phyloP scores from a whole-genome alignment of 2,797 vertebrate species.

The Enteromius mattozi region DNA sequence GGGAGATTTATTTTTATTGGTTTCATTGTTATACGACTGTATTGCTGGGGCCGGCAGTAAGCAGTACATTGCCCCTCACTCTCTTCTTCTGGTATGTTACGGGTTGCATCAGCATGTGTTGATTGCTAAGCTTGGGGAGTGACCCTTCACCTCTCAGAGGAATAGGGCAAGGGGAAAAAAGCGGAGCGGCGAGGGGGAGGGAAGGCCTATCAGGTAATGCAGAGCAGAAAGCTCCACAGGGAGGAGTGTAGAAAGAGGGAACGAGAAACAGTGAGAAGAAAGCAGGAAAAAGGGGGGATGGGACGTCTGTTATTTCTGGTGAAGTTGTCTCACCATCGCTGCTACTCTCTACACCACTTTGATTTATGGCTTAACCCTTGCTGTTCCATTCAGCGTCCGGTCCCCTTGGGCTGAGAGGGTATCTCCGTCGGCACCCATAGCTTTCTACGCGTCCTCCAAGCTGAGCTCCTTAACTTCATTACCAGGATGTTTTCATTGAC shows the following conservation, averaged over 20 bases:
- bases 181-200: conserved; percentile 45
- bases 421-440: background rate
- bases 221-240: conserved; percentile 42
- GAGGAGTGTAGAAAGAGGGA: conserved; percentile 40
- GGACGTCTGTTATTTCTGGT: conserved; percentile 34
- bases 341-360: conserved; percentile 11
- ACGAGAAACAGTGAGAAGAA: conserved; percentile 26
- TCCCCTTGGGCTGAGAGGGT: background rate
- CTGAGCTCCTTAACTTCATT: conserved; percentile 33
- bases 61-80: conserved; percentile 4
- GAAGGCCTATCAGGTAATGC: conserved; percentile 57
- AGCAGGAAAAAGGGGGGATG: conserved; percentile 41
- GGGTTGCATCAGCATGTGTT: conserved; percentile 61
- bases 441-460: conserved; percentile 7
- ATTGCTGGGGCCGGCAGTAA: background rate
- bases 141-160: conserved; percentile 65
- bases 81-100: conserved; percentile 37
- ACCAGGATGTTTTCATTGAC: conserved; percentile 52
- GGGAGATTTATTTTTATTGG: conserved; percentile 14
- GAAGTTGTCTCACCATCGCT: conserved; percentile 47
- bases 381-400: conserved; percentile 12
- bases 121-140: conserved; percentile 58
- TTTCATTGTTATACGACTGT: conserved; percentile 14
- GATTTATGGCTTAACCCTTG: conserved; percentile 49
- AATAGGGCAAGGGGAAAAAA: conserved; percentile 46